Evolutionary conservation across 2,888 invertebrate genomes (phyloP), one percentile per base, ranked within the genome.

Genomic region (Agrotis ipsilon): DNA sequence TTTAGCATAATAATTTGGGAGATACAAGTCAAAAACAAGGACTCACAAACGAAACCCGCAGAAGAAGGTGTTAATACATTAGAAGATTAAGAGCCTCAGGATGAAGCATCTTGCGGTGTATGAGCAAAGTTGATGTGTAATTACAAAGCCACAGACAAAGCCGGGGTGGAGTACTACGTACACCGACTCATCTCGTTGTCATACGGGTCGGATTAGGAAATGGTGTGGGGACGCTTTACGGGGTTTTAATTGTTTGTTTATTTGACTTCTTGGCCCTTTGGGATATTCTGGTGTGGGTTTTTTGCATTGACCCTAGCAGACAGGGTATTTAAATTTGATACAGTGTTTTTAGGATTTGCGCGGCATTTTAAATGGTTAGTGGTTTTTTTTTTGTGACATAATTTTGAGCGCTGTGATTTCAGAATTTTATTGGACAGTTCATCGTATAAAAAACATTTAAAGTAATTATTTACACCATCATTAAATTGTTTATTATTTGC

Each of bases 101-200:
- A 52, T 54, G 58, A 52, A 51, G 18, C 52, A 32, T 63, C 76
- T 61, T 55, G 57, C 9, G 52, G 61, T 63, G 52, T 49, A 65
- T 64, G 61, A 57, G 55, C 69, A 70, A 84, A 84, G 82, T 80
- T 77, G 68, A 73, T 73, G 78, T 62, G 61, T 78, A 76, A 78
- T 83, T 75, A 76, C 65, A 69, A 69, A 72, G 62, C 70, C 61
- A 43, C 71, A 74, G 68, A 78, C 78, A 73, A 75, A 74, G 70
- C 73, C 46, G 57, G 72, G 72, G 27, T 60, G 58, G 45, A 76
- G 79, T 75, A 75, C 60, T 73, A 58, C 49, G 46, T 72, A 80
- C 66, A 74, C 66, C 27, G 67, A 71, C 59, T 73, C 70, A 70
- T 81, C 74, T 73, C 57, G 75, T 74, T 79, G 71, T 72, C 75